These are phyloP conservation scores for Hippolais icterina DNA, from an alignment of 2,113 vertebrate species.

Conservation along the genomic window DNA sequence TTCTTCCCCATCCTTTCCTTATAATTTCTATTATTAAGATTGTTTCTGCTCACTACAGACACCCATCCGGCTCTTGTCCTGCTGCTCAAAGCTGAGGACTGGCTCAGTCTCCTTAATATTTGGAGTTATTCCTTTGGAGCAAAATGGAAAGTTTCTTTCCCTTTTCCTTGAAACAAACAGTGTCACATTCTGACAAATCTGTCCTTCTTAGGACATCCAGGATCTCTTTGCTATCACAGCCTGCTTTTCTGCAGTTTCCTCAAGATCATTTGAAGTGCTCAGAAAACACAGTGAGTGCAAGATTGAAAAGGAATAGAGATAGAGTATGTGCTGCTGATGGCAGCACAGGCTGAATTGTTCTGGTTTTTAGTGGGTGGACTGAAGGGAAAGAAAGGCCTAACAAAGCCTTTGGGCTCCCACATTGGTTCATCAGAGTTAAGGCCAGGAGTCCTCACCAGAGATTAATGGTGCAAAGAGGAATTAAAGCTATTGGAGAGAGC, in stretches of 20 bases:
- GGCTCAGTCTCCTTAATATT: neutral
- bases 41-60: neutral
- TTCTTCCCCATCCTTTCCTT: no score
- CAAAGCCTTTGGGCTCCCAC: neutral
- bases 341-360: neutral
- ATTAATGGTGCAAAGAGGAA: neutral
- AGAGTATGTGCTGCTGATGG: neutral
- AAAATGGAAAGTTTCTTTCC: neutral
- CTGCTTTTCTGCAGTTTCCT: neutral
- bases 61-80: neutral
- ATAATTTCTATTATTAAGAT: no score
- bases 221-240: neutral
- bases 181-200: neutral
- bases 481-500: neutral
- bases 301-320: neutral
- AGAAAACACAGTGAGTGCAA: neutral
- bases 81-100: neutral
- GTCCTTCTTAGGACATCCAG: neutral
- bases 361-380: neutral
- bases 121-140: neutral
- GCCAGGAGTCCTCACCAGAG: neutral
- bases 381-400: neutral
- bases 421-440: neutral
- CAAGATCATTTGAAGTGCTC: neutral
- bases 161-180: neutral